Evolutionary conservation across 2,888 invertebrate genomes (phyloP).

Genomic region (Subacronicta megacephala): DNA sequence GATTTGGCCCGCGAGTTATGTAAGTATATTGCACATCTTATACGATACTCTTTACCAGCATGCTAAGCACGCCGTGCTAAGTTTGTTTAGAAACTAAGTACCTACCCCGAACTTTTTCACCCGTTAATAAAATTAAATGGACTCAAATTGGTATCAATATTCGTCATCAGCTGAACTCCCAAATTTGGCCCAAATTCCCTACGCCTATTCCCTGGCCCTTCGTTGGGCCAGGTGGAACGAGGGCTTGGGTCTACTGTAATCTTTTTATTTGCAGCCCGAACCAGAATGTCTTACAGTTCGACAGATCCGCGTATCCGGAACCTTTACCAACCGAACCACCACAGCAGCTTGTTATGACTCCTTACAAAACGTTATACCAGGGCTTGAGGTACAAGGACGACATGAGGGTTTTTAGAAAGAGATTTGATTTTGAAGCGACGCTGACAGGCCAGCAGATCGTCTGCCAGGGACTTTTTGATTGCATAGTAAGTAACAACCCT

Average conservation of each 20-base stretch:
- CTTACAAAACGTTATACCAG: conserved; percentile 71
- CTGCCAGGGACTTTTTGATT: conserved; percentile 68
- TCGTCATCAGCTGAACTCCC: too few relatives aligned
- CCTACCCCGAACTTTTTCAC: too few relatives aligned
- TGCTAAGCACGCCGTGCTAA: too few relatives aligned
- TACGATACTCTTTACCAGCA: too few relatives aligned
- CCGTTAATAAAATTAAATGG: too few relatives aligned
- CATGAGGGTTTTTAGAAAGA: conserved; percentile 66
- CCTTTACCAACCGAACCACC: conserved; percentile 57
- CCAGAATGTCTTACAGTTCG: conserved; percentile 3
- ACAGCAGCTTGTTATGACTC: conserved; percentile 29
- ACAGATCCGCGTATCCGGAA: conserved; percentile 59
- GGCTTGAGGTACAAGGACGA: conserved; percentile 64
- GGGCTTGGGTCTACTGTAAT: too few relatives aligned
- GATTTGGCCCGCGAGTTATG: conserved; percentile 61
- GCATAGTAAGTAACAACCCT: conserved; percentile 64
- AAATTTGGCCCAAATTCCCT: too few relatives aligned
- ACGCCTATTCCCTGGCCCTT: too few relatives aligned
- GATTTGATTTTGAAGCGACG: conserved; percentile 62
- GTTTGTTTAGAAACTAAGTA: too few relatives aligned
- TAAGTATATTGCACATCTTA: conserved; percentile 58
- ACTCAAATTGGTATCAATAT: too few relatives aligned
- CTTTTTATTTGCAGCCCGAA: conserved; percentile 50
- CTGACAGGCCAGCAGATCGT: conserved; percentile 64
- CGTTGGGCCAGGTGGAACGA: too few relatives aligned